A percentile compares a stretch with the other conserved stretches of the same genome.
These are phyloP conservation scores for Oxystoma pomonae DNA, from an alignment of 2,888 invertebrate species.

Conservation along the genomic window DNA sequence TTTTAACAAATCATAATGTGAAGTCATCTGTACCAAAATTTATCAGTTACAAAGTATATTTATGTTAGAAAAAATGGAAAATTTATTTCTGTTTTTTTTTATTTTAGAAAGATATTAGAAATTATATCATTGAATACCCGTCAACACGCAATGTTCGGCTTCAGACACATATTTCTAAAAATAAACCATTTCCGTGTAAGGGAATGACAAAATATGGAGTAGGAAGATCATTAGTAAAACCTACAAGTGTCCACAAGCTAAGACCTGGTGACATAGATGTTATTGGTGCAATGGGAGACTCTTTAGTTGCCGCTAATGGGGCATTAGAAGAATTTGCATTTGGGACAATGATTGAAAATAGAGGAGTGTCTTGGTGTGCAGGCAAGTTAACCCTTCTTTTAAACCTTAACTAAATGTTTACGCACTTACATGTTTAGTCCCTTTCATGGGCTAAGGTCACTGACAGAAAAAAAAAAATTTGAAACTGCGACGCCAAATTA, in stretches of 20 bases:
- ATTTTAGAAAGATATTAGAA: conserved; percentile 31
- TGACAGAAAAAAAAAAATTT: too few relatives aligned
- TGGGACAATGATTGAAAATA: conserved; percentile 68
- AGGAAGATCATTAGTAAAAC: conserved; percentile 46
- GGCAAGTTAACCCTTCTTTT: too few relatives aligned
- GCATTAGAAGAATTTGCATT: conserved; percentile 69
- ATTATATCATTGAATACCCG: conserved; percentile 50
- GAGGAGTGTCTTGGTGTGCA: conserved; percentile 72
- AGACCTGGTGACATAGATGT: conserved; percentile 69
- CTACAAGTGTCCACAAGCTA: conserved; percentile 63
- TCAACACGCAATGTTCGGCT: conserved; percentile 44
- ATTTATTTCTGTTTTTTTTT: background rate
- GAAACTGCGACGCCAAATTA: too few relatives aligned
- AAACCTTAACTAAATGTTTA: too few relatives aligned
- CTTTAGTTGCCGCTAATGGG: conserved; percentile 68
- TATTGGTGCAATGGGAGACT: conserved; percentile 69
- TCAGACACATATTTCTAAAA: conserved; percentile 51
- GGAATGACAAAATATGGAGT: conserved; percentile 39
- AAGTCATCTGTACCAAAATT: too few relatives aligned
- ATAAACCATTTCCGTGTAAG: conserved; percentile 58
- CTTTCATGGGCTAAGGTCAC: too few relatives aligned
- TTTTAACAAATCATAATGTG: too few relatives aligned
- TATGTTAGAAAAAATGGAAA: too few relatives aligned
- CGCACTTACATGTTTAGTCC: too few relatives aligned
- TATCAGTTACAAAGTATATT: conserved; percentile 1